Evolutionary conservation across 2,888 invertebrate species (phyloP).

Genomic region (Stomorhina lunata): DNA sequence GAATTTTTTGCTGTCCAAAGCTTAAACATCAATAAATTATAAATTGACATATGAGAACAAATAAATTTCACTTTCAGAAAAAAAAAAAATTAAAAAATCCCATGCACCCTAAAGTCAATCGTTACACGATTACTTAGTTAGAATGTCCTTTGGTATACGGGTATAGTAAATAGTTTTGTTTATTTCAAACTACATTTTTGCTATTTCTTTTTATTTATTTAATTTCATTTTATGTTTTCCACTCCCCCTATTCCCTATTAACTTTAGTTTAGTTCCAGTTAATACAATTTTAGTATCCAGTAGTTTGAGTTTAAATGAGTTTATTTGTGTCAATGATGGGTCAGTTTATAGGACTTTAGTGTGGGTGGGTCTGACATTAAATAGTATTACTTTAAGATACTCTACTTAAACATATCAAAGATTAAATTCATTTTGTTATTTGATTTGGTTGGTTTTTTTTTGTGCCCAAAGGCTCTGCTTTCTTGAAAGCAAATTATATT

Average conservation of each 20-base stretch:
- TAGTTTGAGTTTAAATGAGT: background rate
- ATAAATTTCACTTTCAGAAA: too few relatives aligned
- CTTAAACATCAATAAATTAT: too few relatives aligned
- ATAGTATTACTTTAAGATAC: too few relatives aligned
- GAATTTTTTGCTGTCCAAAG: too few relatives aligned
- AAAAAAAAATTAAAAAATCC: too few relatives aligned
- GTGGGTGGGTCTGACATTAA: background rate
- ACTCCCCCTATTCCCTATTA: background rate
- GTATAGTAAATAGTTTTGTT: too few relatives aligned
- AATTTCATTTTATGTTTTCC: background rate
- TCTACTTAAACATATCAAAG: too few relatives aligned
- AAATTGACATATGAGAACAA: too few relatives aligned
- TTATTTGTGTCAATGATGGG: slow-evolving; percentile 23
- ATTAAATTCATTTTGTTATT: slow-evolving; percentile 24
- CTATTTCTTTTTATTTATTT: background rate
- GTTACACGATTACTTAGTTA: too few relatives aligned
- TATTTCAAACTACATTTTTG: too few relatives aligned
- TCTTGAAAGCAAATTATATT: background rate
- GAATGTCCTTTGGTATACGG: too few relatives aligned
- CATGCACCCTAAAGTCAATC: too few relatives aligned
- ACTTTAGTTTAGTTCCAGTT: background rate
- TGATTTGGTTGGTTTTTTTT: background rate
- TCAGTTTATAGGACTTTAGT: background rate
- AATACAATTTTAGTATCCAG: background rate
- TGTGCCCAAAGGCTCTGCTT: slow-evolving; percentile 26